These are phyloP conservation scores for Pachyuromys duprasi DNA, from an alignment of 2,797 vertebrate genomes.

Conservation along the genomic window DNA sequence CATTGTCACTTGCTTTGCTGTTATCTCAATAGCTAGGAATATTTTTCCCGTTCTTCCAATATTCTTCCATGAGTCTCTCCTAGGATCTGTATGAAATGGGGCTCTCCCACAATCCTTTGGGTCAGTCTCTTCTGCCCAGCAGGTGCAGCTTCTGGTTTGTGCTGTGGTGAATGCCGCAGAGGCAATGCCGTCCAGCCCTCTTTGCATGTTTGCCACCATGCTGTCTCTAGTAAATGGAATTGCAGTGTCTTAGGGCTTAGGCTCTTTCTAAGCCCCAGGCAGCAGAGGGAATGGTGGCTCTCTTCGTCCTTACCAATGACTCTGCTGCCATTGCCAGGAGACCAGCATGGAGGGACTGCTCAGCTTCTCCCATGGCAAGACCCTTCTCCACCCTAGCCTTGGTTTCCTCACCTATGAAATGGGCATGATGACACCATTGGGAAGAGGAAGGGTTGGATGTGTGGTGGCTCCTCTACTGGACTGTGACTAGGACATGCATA, in stretches of 20 bases:
- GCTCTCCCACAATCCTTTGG: neutral
- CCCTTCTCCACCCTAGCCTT: neutral
- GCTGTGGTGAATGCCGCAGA: neutral
- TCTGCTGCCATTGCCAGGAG: neutral
- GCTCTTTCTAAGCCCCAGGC: neutral
- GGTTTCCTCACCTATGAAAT: neutral
- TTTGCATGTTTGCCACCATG: neutral
- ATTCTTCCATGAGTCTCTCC: neutral
- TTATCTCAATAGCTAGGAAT: neutral
- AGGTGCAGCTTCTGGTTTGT: neutral
- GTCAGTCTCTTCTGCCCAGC: neutral
- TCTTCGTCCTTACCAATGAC: neutral
- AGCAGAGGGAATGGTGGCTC: neutral
- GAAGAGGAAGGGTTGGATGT: neutral
- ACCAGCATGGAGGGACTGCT: neutral
- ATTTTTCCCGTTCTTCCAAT: neutral
- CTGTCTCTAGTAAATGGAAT: neutral
- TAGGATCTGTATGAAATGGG: neutral
- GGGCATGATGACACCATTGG: neutral
- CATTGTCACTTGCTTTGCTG: neutral
- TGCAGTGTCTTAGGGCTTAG: neutral
- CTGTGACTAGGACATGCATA: neutral
- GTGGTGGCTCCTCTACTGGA: rapidly evolving
- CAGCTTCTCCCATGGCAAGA: neutral
- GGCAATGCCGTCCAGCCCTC: neutral